Conservation (phyloP, 2,888 invertebrate species). For the Andricus curvator region DNA sequence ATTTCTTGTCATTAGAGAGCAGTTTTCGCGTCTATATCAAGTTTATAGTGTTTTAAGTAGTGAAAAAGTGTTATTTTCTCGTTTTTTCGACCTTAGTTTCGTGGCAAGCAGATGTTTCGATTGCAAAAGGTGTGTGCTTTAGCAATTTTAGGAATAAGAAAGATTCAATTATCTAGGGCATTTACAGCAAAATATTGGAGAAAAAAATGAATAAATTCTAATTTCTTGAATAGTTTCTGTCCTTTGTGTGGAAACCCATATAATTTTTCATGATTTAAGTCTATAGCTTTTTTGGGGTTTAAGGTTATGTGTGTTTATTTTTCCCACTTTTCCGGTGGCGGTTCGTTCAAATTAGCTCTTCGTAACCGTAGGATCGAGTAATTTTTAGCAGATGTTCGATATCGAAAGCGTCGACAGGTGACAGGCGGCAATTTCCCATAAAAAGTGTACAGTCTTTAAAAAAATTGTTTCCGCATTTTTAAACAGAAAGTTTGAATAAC, state of each 20-base stretch:
- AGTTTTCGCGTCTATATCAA: background rate
- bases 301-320: constrained; percentile 14
- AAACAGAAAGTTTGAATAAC: background rate
- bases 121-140: background rate
- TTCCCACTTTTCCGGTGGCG: constrained; percentile 7
- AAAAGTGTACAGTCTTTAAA: background rate
- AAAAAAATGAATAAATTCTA: background rate
- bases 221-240: background rate
- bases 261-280: background rate
- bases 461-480: background rate
- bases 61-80: background rate
- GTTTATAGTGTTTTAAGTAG: background rate
- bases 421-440: background rate
- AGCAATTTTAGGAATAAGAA: background rate
- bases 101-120: background rate
- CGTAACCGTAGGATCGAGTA: background rate
- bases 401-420: constrained; percentile 6
- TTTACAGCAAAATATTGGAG: background rate
- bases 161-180: background rate
- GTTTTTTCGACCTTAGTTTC: background rate
- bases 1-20: background rate
- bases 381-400: constrained; percentile 18
- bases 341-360: constrained; percentile 2
- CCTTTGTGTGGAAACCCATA: background rate
- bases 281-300: background rate